A percentile compares a stretch with the other conserved stretches of the same genome.
phyloP scores from a whole-genome alignment of 2,888 invertebrate genomes.

The Lepidocyrtoides sp. region DNA sequence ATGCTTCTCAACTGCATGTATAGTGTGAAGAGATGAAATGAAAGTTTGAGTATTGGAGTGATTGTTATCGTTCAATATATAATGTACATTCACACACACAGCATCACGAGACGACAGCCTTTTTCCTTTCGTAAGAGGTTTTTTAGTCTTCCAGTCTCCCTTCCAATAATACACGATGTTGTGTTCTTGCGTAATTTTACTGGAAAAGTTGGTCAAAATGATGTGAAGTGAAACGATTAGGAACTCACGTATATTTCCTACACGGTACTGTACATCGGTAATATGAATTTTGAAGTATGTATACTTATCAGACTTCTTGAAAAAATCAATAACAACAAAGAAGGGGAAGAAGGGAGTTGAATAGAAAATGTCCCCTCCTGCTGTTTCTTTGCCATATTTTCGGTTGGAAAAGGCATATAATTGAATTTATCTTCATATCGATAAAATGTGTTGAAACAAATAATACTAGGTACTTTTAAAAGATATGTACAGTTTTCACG shows the following conservation, averaged over 20 bases:
- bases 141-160: not conserved
- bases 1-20: no score
- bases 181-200: conserved; percentile 56
- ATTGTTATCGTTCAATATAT: not conserved
- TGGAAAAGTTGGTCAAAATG: conserved; percentile 4
- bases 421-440: not conserved
- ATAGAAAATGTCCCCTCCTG: conserved; percentile 36
- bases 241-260: conserved; percentile 18
- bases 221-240: conserved; percentile 53
- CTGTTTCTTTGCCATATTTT: not conserved
- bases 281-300: conserved; percentile 8
- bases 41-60: conserved; percentile 3
- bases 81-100: not conserved
- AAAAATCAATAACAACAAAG: conserved; percentile 62
- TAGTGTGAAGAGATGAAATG: not conserved
- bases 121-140: not conserved
- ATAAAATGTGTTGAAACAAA: not conserved
- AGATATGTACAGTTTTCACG: no score
- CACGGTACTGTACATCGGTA: not conserved
- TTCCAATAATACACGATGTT: conserved; percentile 1
- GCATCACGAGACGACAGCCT: not conserved
- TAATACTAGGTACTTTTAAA: not conserved
- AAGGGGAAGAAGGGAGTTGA: conserved; percentile 20
- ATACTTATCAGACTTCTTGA: conserved; percentile 17
- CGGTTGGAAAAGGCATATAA: not conserved